Conservation (phyloP, 1,140 invertebrate species). For the Drosophila lacteicornis region DNA sequence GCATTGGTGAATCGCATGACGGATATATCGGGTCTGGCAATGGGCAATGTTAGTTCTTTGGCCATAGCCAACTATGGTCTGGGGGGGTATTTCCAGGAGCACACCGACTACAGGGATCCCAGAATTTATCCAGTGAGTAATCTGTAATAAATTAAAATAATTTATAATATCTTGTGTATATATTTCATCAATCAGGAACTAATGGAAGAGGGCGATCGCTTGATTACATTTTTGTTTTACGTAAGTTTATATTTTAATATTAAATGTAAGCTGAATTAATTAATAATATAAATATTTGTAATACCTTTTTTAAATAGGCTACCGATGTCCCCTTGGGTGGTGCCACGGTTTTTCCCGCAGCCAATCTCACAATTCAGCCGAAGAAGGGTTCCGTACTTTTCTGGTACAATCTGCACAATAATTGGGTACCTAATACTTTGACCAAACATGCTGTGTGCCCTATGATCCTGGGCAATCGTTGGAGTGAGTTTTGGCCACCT, state of each 20-base stretch:
- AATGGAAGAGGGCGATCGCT: slow-evolving; percentile 13
- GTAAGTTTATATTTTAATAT: slow-evolving; percentile 9
- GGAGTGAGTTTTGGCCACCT: slow-evolving; percentile 11
- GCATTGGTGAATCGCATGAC: slow-evolving; percentile 28
- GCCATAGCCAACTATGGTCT: slow-evolving; percentile 39
- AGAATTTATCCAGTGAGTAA: slow-evolving; percentile 19
- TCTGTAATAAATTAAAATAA: background rate
- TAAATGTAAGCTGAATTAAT: too few species aligned
- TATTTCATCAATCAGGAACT: slow-evolving; percentile 2
- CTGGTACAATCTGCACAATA: slow-evolving; percentile 48
- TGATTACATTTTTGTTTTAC: slow-evolving; percentile 44
- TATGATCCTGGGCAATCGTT: slow-evolving; percentile 35
- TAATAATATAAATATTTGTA: too few species aligned
- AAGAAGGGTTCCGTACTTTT: slow-evolving; percentile 34
- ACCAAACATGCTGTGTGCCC: slow-evolving; percentile 37
- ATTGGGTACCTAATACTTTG: slow-evolving; percentile 37
- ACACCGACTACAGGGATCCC: slow-evolving; percentile 32
- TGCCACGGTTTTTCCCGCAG: slow-evolving; percentile 29
- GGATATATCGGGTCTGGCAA: slow-evolving; percentile 31
- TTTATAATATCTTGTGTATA: background rate
- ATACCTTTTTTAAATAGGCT: background rate
- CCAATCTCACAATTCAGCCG: slow-evolving; percentile 32
- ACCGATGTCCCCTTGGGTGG: slow-evolving; percentile 41
- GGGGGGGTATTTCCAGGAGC: slow-evolving; percentile 36
- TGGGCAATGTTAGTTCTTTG: slow-evolving; percentile 6